Evolutionary conservation across 1,140 invertebrate genomes (phyloP), one percentile per base, ranked within the genome.

Genomic region (Gonioctena quinquepunctata): DNA sequence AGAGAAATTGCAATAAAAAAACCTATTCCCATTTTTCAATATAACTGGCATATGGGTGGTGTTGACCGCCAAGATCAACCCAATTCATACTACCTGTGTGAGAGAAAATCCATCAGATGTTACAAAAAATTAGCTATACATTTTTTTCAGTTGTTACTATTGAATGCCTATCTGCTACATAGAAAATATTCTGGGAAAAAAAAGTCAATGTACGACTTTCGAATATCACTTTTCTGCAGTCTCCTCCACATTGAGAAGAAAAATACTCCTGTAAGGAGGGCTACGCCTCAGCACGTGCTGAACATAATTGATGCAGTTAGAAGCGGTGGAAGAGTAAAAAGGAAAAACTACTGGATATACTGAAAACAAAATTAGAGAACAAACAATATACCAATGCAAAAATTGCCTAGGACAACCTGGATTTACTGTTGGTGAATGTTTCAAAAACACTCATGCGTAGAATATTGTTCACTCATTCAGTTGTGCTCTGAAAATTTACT

Each of bases 1-100:
- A 56, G 76, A 68, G 75, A 62, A 73, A 73, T n/a, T 19, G 1
- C 69, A 60, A 82, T 81, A 67, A 77, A 77, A 23, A 50, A 25
- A 21, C 71, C 74, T 25, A 16, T 42, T 8, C 28, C 28, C 8
- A 76, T 81, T 33, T 59, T 69, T 1, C 13, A 79, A 56, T 83
- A 81, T 56, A 80, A 81, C 60, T 64, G 77, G 19, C 71, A 71
- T 68, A 81, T 81, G 78, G 70, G 67, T 5, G 76, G 77, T 1
- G 62, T 82, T n/a, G 76, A 81, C 70, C 63, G 66, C 7, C 77
- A 81, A 62, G 77, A 82, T 69, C 80, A 83, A 56, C 77, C 81
- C 73, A 22, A 80, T 2, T 19, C 74, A 5, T 82, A 81, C 66
- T 82, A 83, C 54, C 75, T 79, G 33, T 71, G 65, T 64, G 59